These are phyloP conservation scores for Mercenaria mercenaria DNA, from an alignment of 1,140 invertebrate species.

Conservation along the genomic window DNA sequence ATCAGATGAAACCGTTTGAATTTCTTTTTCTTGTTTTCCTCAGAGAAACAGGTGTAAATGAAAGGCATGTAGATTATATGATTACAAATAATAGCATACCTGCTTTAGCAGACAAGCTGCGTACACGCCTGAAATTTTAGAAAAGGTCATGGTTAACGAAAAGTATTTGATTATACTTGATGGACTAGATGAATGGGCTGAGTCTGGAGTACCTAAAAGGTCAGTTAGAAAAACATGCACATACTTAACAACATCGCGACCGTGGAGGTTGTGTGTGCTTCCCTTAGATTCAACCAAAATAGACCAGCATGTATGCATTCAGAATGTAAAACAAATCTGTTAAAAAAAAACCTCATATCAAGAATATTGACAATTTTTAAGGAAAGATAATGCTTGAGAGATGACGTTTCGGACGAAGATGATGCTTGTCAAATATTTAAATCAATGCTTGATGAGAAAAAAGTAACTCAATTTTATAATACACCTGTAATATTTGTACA, in stretches of 20 bases:
- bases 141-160: not conserved
- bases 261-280: too few species aligned
- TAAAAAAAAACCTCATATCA: not conserved
- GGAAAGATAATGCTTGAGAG: not conserved
- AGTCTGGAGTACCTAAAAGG: not conserved
- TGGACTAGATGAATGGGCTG: too few species aligned
- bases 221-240: not conserved
- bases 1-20: not conserved
- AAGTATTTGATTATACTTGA: not conserved
- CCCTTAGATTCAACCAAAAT: too few species aligned
- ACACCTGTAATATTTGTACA: not conserved
- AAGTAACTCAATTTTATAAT: not conserved
- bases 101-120: not conserved
- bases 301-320: too few species aligned
- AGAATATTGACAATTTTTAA: not conserved
- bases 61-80: not conserved
- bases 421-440: not conserved
- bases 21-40: not conserved
- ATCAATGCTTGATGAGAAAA: not conserved
- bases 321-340: too few species aligned
- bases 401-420: not conserved
- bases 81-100: not conserved
- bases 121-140: not conserved
- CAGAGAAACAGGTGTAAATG: not conserved
- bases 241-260: not conserved